Evolutionary conservation across 2,113 vertebrate genomes (phyloP), one percentile per base, ranked within the genome.

Genomic region (Cyrtonyx montezumae): DNA sequence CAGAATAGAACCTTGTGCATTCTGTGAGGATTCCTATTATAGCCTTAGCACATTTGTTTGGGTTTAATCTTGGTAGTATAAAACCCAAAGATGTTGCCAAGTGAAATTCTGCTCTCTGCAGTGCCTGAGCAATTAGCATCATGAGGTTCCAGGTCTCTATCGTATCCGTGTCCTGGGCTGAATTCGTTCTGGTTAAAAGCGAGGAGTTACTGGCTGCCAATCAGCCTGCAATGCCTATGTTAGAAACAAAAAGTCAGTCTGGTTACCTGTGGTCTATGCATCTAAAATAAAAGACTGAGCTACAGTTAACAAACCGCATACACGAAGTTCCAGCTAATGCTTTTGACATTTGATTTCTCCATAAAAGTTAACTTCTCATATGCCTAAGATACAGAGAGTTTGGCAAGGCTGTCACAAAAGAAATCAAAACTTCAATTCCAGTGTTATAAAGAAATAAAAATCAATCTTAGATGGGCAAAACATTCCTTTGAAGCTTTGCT

Each of bases 401-500:
- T 42, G 55, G 4, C 14, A 32, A 36, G 32, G 69, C 30, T 91
- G 70, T 67, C 0, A 0, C 58, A 65, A 58, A 75, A 51, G 49
- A 51, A 26, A 51, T 13, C 71, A 79, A n/a, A 74, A 45, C 30
- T 45, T 67, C 56, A 91, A 59, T 81, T 93, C 84, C 93, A 90
- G 77, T 77, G 81, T 88, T 68, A 87, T 82, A 40, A 37, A 37
- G 37, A 37, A 37, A 37, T 37, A 67, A 94, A 94, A 92, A 68
- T 79, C 66, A 76, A 1, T 89, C 30, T 79, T 37, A 63, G 30
- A 71, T 59, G n/a, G 42, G 37, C 36, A 94, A 94, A 86, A 36
- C 59, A 73, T 42, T 78, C 91, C 43, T 89, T 93, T 78, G 86
- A 83, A 96, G 73, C 12, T 69, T 88, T 68, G 36, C 30, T 87